Evolutionary conservation across 2,888 invertebrate species (phyloP), one percentile per base, ranked within the genome.

Genomic region (Eupithecia abbreviata): DNA sequence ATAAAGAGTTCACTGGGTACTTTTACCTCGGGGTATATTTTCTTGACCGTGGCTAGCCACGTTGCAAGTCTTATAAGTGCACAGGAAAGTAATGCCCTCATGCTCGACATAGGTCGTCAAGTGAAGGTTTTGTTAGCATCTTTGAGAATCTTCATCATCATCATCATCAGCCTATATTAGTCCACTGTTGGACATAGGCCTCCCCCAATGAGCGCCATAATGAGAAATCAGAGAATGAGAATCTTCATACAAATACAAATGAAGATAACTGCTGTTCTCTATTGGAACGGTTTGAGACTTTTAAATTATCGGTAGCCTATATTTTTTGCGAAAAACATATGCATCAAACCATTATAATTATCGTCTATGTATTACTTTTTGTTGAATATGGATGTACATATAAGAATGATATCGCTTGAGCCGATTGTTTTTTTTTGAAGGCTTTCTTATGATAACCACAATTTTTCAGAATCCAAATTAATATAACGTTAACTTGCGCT

Each of bases 1-100:
- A 81, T 83, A 80, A 80, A 81, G 78, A 79, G 77, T 80, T 82
- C 78, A 83, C 74, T 79, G 73, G 62, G 67, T 71, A 76, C 65
- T 62, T 73, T 73, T 71, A 71, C 78, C 71, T 73, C 72, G 45
- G 51, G 58, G 51, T 65, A 76, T 70, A 72, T 72, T 78, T 76
- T 72, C 78, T 76, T 76, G 74, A 55, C 66, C 71, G 15, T 65
- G 67, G 76, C 13, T 66, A 12, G 41, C 18, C 43, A 51, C 73
- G 18, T 30, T 62, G 74, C 45, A 77, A 75, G 77, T 75, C 69
- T 49, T 69, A 69, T 69, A 69, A 69, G 69, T 69, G 69, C 69
- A 18, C 7, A 15, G 12, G 49, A 55, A 66, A 73, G 62, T 77
- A 43, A 77, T 74, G 71, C 58, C 42, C 73, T 51, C 79, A 81